These are phyloP conservation scores for Talpa occidentalis DNA, from an alignment of 2,113 vertebrate genomes.

Conservation along the genomic window DNA sequence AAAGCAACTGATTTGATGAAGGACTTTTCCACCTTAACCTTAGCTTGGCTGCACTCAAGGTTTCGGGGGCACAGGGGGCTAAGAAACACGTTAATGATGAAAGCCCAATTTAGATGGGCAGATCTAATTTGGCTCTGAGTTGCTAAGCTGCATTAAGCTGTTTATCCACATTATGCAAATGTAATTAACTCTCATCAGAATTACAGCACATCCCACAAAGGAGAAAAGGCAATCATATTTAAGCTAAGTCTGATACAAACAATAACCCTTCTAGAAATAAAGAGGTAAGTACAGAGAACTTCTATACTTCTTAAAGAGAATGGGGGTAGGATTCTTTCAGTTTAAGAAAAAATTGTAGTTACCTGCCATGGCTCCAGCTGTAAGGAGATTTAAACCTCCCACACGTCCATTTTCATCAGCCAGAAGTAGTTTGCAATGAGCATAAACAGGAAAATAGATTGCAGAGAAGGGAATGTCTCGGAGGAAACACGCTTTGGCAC, in stretches of 20 bases:
- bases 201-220: conserved; percentile 87
- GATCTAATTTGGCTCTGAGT: conserved; percentile 88
- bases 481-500: conserved; percentile 99
- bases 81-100: conserved; percentile 83
- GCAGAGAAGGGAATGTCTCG: conserved; percentile 99
- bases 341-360: conserved; percentile 78
- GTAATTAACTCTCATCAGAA: conserved; percentile 92
- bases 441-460: conserved; percentile 99
- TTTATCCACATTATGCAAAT: conserved; percentile 94
- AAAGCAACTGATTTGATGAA: conserved; percentile 17
- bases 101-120: conserved; percentile 88
- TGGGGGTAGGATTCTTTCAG: conserved; percentile 37
- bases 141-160: conserved; percentile 90
- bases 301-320: conserved; percentile 73
- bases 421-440: conserved; percentile 93
- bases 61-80: conserved; percentile 80
- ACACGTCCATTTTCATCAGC: conserved; percentile 94
- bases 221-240: conserved; percentile 86
- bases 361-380: conserved; percentile 98
- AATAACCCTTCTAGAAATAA: conserved; percentile 83
- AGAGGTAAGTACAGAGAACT: conserved; percentile 80
- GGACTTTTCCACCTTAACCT: conserved; percentile 50
- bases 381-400: conserved; percentile 94
- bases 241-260: conserved; percentile 88
- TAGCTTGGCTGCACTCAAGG: conserved; percentile 79